Percentiles rank a stretch among this genome's conserved stretches.
Evolutionary conservation across 2,797 vertebrate species (phyloP).

Genomic region (Crenuchus spilurus): DNA sequence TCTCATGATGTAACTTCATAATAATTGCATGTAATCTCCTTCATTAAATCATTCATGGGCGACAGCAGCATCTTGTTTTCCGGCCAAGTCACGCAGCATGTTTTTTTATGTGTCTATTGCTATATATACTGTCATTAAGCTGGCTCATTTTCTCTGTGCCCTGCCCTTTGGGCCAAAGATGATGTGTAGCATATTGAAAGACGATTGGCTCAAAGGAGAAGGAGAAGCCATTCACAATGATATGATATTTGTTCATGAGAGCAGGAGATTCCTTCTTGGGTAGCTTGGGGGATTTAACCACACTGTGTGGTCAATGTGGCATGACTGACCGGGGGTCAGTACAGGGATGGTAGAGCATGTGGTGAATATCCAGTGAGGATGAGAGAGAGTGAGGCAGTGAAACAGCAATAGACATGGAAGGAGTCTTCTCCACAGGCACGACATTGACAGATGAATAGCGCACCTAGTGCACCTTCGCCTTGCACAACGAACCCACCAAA

Average conservation of each 20-base stretch:
- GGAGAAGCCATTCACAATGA: not conserved
- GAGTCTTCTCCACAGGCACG: not conserved
- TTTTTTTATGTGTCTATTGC: conserved; percentile 1
- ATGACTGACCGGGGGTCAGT: not conserved
- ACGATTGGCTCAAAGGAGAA: not conserved
- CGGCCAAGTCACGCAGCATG: not conserved
- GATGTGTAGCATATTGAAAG: not conserved
- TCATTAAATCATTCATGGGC: not conserved
- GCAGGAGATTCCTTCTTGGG: too few relatives aligned
- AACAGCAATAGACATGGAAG: not conserved
- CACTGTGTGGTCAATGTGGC: conserved; percentile 31
- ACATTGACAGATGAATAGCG: conserved; percentile 32
- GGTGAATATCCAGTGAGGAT: not conserved
- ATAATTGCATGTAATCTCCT: conserved; percentile 1
- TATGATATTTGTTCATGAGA: not conserved
- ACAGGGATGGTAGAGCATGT: not conserved
- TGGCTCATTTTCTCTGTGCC: not conserved
- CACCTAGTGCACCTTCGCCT: conserved; percentile 32
- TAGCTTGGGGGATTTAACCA: not conserved
- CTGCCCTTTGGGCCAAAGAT: conserved; percentile 1
- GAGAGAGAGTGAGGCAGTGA: not conserved
- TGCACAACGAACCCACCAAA: conserved; percentile 21
- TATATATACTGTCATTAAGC: conserved; percentile 13
- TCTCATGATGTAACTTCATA: conserved; percentile 1
- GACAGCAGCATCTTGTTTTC: not conserved